Conservation (phyloP, 2,797 vertebrate species). For the Eulemur rubriventer region DNA sequence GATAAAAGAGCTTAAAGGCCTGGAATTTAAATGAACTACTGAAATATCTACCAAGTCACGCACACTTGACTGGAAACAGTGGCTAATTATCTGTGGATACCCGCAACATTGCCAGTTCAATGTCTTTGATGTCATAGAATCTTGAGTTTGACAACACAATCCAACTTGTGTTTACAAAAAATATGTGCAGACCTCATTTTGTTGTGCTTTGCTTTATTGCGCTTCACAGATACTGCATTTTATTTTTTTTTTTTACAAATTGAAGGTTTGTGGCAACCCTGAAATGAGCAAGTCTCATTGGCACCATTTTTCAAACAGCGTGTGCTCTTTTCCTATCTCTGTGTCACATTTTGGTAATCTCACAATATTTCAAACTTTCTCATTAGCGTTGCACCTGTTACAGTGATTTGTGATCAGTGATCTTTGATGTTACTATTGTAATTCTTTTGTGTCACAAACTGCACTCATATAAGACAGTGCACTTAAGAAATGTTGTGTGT, state of each 20-base stretch:
- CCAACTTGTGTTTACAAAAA: background rate
- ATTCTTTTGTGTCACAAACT: background rate
- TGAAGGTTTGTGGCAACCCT: background rate
- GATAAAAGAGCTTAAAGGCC: background rate
- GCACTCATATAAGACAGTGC: background rate
- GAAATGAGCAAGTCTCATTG: background rate
- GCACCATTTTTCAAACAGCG: background rate
- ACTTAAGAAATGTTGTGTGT: background rate
- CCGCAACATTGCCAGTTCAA: fast-evolving
- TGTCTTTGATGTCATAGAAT: background rate
- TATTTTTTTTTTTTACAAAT: background rate
- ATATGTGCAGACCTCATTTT: background rate
- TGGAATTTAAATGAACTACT: background rate
- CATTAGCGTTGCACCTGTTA: background rate
- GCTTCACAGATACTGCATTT: background rate
- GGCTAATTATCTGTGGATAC: background rate
- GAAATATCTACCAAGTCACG: background rate
- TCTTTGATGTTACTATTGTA: background rate
- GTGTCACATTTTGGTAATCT: background rate
- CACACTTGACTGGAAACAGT: too few species aligned
- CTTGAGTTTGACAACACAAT: background rate
- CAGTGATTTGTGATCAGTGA: background rate
- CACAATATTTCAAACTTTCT: background rate
- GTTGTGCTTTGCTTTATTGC: background rate
- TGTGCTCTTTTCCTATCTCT: background rate